These are phyloP conservation scores for Gallirallus australis DNA, from an alignment of 2,797 vertebrate species.

Conservation along the genomic window DNA sequence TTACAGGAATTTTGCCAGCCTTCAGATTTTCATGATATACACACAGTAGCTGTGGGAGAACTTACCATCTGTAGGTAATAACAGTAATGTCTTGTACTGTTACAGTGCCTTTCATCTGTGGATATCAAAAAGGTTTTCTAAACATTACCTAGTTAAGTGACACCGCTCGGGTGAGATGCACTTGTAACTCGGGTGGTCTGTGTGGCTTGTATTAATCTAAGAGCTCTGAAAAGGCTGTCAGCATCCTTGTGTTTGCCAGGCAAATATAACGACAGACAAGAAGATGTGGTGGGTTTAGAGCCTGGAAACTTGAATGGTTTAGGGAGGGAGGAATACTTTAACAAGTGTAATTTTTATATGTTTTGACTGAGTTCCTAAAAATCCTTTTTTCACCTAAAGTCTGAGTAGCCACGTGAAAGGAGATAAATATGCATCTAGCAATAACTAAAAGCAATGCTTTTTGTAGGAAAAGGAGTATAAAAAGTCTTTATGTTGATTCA, in stretches of 20 bases:
- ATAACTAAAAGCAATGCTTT: neutral
- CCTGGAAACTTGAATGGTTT: neutral
- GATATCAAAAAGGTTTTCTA: slow-evolving; percentile 37
- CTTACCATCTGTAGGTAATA: neutral
- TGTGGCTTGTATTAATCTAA: neutral
- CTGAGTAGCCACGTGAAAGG: neutral
- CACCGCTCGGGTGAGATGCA: neutral
- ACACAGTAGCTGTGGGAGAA: neutral
- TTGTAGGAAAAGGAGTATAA: neutral
- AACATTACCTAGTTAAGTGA: slow-evolving; percentile 13
- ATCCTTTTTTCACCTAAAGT: neutral
- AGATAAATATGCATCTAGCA: neutral
- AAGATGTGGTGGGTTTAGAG: neutral
- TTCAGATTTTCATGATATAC: neutral
- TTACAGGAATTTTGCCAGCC: neutral
- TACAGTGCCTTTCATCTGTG: slow-evolving; percentile 18
- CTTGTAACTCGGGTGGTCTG: neutral
- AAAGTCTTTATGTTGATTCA: neutral
- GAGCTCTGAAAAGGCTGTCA: neutral
- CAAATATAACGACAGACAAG: neutral
- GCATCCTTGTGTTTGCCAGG: neutral
- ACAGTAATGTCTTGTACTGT: neutral
- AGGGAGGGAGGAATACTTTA: neutral
- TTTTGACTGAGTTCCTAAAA: slow-evolving; percentile 6
- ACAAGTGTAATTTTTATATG: neutral